Percentiles rank a stretch among this genome's conserved stretches.
These are phyloP conservation scores for Furnarius figulus DNA, from an alignment of 2,113 vertebrate genomes.

Conservation along the genomic window DNA sequence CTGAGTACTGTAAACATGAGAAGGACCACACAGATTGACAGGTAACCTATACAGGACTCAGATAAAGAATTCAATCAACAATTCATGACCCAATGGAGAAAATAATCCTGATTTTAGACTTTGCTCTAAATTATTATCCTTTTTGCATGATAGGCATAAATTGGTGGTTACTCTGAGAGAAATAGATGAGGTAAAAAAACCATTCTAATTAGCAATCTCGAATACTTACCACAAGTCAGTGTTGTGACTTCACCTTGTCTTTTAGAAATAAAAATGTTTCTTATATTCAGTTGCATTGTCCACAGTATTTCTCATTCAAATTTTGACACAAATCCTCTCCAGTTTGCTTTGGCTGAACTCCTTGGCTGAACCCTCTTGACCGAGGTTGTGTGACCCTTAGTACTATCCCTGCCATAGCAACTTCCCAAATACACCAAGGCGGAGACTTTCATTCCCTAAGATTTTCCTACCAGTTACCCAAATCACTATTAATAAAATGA, in stretches of 20 bases:
- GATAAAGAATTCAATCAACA: background rate
- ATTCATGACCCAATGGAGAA: background rate
- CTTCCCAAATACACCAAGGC: background rate
- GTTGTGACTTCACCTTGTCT: background rate
- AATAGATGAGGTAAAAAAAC: background rate
- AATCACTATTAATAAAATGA: background rate
- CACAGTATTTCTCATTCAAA: background rate
- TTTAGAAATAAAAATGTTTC: background rate
- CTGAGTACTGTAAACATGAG: background rate
- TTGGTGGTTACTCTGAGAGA: background rate
- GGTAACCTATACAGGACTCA: background rate
- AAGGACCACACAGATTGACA: background rate
- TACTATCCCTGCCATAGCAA: background rate
- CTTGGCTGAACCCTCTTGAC: background rate
- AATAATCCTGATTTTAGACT: background rate
- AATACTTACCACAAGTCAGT: background rate
- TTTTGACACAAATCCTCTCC: background rate
- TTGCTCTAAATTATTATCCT: background rate
- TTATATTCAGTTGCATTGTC: background rate
- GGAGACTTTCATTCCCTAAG: background rate
- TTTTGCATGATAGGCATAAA: background rate
- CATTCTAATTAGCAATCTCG: background rate
- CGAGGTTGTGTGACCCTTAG: accelerated
- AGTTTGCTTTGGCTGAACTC: background rate
- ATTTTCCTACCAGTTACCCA: background rate